Evolutionary conservation across 2,113 vertebrate genomes (phyloP).

Genomic region (Chionis minor): DNA sequence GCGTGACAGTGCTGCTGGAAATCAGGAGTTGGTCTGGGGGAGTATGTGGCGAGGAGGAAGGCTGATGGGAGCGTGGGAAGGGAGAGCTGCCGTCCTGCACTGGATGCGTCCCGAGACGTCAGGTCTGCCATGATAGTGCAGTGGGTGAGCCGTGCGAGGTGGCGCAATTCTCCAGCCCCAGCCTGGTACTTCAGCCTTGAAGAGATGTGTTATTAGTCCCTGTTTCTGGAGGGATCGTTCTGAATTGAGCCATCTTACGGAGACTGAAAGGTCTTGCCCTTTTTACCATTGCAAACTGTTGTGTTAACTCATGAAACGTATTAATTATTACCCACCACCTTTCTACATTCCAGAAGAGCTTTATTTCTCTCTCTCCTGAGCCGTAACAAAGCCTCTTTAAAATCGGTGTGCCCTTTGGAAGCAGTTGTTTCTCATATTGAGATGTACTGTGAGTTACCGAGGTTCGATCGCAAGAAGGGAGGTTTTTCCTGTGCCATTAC

Average conservation of each 20-base stretch:
- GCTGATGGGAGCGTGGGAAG: constrained; percentile 21
- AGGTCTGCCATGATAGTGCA: constrained; percentile 68
- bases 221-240: constrained; percentile 68
- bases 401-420: constrained; percentile 67
- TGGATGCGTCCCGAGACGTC: constrained; percentile 59
- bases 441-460: constrained; percentile 72
- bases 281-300: constrained; percentile 71
- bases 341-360: constrained; percentile 81
- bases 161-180: constrained; percentile 26
- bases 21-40: constrained; percentile 56
- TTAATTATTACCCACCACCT: constrained; percentile 64
- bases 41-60: background rate
- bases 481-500: constrained; percentile 75
- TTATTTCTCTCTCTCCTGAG: constrained; percentile 72
- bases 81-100: constrained; percentile 55
- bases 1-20: constrained; percentile 57
- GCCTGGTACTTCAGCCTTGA: constrained; percentile 58
- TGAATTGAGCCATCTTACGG: constrained; percentile 76
- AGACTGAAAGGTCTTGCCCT: constrained; percentile 74
- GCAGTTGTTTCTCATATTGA: constrained; percentile 84
- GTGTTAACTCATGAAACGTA: constrained; percentile 70
- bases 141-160: background rate
- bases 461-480: constrained; percentile 71
- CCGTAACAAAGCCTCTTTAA: constrained; percentile 68
- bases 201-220: constrained; percentile 53